Evolutionary conservation across 1,140 invertebrate genomes (phyloP), one percentile per base, ranked within the genome.

Genomic region (Drosophila parabipectinata): DNA sequence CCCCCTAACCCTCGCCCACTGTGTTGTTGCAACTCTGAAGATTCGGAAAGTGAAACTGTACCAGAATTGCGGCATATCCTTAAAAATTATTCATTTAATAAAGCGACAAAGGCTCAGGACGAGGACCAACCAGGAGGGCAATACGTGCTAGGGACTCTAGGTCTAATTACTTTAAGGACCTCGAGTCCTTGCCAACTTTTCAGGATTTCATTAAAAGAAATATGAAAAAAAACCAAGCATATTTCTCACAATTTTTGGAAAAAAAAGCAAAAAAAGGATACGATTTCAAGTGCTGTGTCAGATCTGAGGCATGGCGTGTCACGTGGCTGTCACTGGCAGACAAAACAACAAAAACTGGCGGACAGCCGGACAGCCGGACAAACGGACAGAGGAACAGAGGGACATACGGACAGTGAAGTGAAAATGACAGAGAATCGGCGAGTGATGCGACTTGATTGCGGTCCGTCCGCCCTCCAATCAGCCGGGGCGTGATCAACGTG

Each of bases 141-240:
- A 77, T 84, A 37, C 53, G 50, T 64, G 78, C 57, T 48, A 48
- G 60, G 73, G 47, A 53, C 37, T 51, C 61, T 50, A 18, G 28
- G 66, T 64, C 66, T 85, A 80, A 84, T 85, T 84, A 84, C 77
- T 61, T 57, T 50, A 39, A 69, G 63, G 67, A 69, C 63, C 26
- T 30, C 4, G n/a, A 28, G 41, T 63, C 41, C 68, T 55, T 15
- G n/a, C n/a, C n/a, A n/a, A n/a, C n/a, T n/a, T n/a, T n/a, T n/a
- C n/a, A n/a, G n/a, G n/a, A n/a, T n/a, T n/a, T n/a, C n/a, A n/a
- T n/a, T n/a, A n/a, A n/a, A n/a, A n/a, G n/a, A n/a, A n/a, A n/a
- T n/a, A n/a, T n/a, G n/a, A n/a, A n/a, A n/a, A n/a, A n/a, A n/a
- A n/a, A n/a, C n/a, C n/a, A 26, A 26, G 26, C 26, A 28, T 28